Percentiles rank a stretch among this genome's conserved stretches.
Conservation (phyloP, 2,113 vertebrate species). For the Bos javanicus region DNA sequence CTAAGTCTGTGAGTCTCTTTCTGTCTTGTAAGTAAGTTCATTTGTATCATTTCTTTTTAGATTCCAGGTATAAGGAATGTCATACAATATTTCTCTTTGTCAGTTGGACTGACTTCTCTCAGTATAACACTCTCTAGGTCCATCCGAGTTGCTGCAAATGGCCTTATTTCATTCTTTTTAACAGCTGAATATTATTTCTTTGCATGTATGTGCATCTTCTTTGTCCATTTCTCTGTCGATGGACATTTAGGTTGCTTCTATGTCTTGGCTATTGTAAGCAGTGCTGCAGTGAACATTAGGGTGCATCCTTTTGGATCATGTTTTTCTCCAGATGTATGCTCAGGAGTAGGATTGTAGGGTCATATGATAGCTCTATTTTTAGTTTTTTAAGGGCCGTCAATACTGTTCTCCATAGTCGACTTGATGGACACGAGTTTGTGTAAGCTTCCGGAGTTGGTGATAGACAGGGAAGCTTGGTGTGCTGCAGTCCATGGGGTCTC, state of each 20-base stretch:
- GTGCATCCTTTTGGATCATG: background rate
- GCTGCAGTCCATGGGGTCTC: background rate
- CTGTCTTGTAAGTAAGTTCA: background rate
- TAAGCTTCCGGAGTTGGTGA: background rate
- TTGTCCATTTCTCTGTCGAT: background rate
- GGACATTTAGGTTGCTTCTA: background rate
- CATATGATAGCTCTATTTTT: background rate
- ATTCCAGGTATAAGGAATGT: background rate
- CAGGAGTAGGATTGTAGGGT: background rate
- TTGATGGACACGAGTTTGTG: background rate
- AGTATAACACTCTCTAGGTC: background rate
- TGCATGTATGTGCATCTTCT: background rate
- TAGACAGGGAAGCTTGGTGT: background rate
- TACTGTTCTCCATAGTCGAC: background rate
- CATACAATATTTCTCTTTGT: background rate
- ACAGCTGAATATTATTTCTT: background rate
- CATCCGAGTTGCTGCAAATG: background rate
- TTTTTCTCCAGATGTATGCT: background rate
- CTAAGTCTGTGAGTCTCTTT: background rate
- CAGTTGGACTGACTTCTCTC: background rate
- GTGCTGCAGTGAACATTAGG: background rate
- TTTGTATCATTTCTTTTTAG: background rate
- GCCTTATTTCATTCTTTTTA: background rate
- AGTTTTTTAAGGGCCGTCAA: background rate
- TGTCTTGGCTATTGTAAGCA: background rate